Percentiles rank a stretch among this genome's conserved stretches.
These are phyloP conservation scores for Drosophila funebris DNA, from an alignment of 1,140 invertebrate species.

Conservation along the genomic window DNA sequence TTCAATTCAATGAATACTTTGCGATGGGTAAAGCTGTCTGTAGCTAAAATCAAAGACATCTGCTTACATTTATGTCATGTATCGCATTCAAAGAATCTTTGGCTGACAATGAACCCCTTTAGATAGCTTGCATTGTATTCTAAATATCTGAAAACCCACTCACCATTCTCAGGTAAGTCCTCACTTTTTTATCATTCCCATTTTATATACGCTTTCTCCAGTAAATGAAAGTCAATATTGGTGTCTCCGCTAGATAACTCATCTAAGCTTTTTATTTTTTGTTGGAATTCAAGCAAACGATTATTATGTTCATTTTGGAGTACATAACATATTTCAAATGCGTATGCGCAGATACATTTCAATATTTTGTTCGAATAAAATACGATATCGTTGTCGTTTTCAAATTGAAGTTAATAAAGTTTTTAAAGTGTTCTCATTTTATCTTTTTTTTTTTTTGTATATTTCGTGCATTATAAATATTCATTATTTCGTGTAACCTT, in stretches of 20 bases:
- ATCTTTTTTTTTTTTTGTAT: constrained; percentile 15
- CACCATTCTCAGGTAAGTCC: no score
- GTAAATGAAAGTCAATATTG: constrained; percentile 25
- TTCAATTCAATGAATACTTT: no score
- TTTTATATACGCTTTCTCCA: no score
- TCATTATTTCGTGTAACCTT: constrained; percentile 26
- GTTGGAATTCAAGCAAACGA: constrained; percentile 83
- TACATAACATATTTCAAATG: constrained; percentile 78
- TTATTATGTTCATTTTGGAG: constrained; percentile 74
- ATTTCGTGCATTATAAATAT: constrained; percentile 37
- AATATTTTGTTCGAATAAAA: constrained; percentile 77
- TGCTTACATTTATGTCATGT: no score
- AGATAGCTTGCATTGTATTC: no score
- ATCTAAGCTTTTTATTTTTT: constrained; percentile 73
- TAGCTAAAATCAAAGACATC: no score
- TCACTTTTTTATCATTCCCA: no score
- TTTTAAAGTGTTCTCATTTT: constrained; percentile 56
- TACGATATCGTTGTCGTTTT: constrained; percentile 73
- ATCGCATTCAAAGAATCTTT: no score
- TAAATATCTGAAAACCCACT: no score
- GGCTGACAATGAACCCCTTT: no score
- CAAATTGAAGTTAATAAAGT: constrained; percentile 50
- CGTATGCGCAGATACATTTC: constrained; percentile 75
- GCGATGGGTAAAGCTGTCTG: no score
- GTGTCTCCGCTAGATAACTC: constrained; percentile 79